Percentiles rank a stretch among this genome's conserved stretches.
Evolutionary conservation across 1,140 invertebrate genomes (phyloP).

Genomic region (Calephelis virginiensis): DNA sequence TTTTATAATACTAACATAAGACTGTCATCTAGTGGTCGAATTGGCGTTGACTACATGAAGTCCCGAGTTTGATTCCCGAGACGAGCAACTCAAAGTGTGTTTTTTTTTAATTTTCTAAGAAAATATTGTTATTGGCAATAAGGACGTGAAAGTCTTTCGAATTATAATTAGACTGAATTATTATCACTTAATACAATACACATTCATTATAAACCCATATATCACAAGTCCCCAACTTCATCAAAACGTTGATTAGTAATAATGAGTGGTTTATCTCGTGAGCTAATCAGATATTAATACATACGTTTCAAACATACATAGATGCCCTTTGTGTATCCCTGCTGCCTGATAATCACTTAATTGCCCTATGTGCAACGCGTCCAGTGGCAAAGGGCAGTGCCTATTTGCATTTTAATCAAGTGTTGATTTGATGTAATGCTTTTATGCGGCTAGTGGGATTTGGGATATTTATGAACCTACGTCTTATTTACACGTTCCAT

Average conservation of each 20-base stretch:
- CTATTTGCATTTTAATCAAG: conserved; percentile 72
- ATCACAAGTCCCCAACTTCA: neutral
- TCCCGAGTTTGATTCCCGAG: no score
- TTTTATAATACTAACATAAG: no score
- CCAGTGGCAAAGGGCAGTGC: conserved; percentile 41
- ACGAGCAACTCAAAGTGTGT: no score
- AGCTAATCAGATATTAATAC: conserved; percentile 10
- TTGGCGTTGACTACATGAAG: no score
- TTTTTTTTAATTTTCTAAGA: no score
- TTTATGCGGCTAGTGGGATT: conserved; percentile 25
- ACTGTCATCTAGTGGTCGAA: no score
- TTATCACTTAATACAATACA: no score
- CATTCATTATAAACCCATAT: no score
- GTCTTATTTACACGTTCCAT: no score
- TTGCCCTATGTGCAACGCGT: conserved; percentile 37
- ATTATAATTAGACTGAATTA: no score
- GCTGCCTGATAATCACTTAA: conserved; percentile 35
- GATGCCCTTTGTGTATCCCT: conserved; percentile 7
- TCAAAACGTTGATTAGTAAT: conserved; percentile 10
- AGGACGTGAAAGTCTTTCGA: no score
- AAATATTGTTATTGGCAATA: no score
- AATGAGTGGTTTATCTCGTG: conserved; percentile 6
- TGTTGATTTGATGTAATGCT: conserved; percentile 63
- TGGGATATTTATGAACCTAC: neutral
- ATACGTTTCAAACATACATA: conserved; percentile 7